Base-by-base conservation (phyloP, 2,888 invertebrate species). In the Matsumyia berberina region DNA sequence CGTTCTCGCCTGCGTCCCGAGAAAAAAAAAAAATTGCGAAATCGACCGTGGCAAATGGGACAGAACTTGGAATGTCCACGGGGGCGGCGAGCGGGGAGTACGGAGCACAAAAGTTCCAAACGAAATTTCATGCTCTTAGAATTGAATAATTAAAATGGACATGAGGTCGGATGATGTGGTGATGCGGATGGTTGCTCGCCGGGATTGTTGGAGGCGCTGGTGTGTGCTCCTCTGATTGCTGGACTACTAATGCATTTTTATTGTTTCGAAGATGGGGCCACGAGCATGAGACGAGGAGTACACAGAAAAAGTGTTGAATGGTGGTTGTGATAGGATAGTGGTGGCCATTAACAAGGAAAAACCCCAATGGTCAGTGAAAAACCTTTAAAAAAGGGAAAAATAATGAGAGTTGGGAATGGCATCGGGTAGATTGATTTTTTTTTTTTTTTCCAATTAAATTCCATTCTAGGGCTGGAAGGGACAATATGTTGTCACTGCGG, bases 81-180 rank as follows among this genome's bases (percentile, higher is more conserved):
- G 24, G 24, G 46, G 9, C 7, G 15, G 11, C 35, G 44, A 15
- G 37, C 15, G 6, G 15, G 12, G 15, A 35, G 11, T 2, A 12
- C 39, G 55, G 60, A 29, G 29, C 4, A 60, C 37, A 31, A 55
- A 37, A 80, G 53, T 76, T 79, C 74, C 55, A 55, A 72, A 83
- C 72, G 66, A 77, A 24, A 82, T 79, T 69, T 69, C 78, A 83
- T 76, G 79, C 74, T 78, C 78, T 74, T 78, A 57, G 69, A 74
- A 74, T 73, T 85, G 85, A 85, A 85, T 85, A 85, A 85, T 85
- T 85, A 85, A 85, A 85, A 80, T 79, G 78, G 72, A 82, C 82
- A 82, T 73, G 78, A 82, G 82, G 77, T 82, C 77, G 60, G 60
- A 78, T 82, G 72, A 78, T 82, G 78, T 57, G 82, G 78, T 78